These are phyloP conservation scores for Cataglyphis livida DNA, from an alignment of 2,888 invertebrate species.

Conservation along the genomic window DNA sequence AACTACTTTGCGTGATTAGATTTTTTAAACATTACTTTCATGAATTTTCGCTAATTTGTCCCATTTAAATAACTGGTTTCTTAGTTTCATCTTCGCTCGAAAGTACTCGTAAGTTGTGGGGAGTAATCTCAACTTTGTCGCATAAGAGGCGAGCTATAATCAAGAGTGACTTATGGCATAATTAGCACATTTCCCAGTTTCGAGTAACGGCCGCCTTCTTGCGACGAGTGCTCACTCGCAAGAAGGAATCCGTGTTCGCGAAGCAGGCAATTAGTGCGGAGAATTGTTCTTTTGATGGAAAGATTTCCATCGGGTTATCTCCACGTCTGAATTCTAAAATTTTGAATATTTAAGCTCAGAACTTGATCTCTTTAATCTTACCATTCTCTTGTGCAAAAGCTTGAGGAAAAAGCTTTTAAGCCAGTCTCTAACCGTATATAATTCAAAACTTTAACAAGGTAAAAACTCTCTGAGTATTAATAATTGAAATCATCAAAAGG, in stretches of 20 bases:
- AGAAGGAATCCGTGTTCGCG: conserved; percentile 23
- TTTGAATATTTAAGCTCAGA: not conserved
- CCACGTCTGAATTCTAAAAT: not conserved
- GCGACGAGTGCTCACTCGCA: conserved; percentile 14
- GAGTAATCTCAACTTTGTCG: conserved; percentile 47
- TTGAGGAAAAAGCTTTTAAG: not conserved
- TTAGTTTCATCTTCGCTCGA: conserved; percentile 11
- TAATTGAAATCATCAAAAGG: not conserved
- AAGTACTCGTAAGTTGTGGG: not conserved
- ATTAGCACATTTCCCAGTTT: conserved; percentile 42
- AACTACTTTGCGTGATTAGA: not conserved
- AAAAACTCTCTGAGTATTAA: not conserved
- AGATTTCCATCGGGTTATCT: conserved; percentile 1
- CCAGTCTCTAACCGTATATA: not conserved
- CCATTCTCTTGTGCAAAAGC: not conserved
- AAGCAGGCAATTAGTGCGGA: conserved; percentile 21
- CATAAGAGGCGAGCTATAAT: conserved; percentile 30
- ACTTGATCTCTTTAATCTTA: not conserved
- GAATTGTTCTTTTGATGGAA: not conserved
- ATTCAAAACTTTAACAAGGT: not conserved
- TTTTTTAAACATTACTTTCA: not conserved
- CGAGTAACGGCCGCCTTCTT: conserved; percentile 15
- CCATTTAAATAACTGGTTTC: not conserved
- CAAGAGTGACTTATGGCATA: conserved; percentile 40
- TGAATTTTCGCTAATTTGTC: not conserved